Percentiles rank a stretch among this genome's conserved stretches.
phyloP scores from a whole-genome alignment of 2,113 vertebrate genomes.

The Bambusicola thoracicus region DNA sequence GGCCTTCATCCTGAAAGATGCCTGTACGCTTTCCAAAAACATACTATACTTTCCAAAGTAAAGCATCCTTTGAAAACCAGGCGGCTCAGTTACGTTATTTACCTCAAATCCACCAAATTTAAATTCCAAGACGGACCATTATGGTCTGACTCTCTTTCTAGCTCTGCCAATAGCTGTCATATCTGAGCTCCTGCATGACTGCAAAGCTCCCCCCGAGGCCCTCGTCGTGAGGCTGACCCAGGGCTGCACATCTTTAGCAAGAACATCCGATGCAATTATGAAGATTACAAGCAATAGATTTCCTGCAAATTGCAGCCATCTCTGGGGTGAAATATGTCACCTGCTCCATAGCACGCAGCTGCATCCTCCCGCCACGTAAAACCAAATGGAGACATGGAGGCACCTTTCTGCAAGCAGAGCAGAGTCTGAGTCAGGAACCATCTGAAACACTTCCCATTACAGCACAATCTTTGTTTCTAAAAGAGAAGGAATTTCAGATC shows the following conservation, averaged over 20 bases:
- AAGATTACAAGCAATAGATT: not conserved
- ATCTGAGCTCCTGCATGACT: not conserved
- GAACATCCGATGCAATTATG: not conserved
- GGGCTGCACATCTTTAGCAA: not conserved
- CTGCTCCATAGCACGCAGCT: not conserved
- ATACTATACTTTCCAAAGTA: not conserved
- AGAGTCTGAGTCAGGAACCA: not conserved
- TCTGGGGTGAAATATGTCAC: not conserved
- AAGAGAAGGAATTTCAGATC: not conserved
- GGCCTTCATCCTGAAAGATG: conserved; percentile 35
- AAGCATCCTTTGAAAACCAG: conserved; percentile 36
- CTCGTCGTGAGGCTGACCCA: not conserved
- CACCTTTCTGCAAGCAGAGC: not conserved
- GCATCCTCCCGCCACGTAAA: fast-evolving
- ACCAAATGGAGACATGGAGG: not conserved
- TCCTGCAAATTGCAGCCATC: not conserved
- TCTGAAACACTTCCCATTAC: not conserved
- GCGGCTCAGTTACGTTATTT: conserved; percentile 14
- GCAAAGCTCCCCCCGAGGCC: fast-evolving
- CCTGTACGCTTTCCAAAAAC: conserved; percentile 46
- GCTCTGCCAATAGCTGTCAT: not conserved
- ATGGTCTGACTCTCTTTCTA: not conserved
- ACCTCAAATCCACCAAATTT: not conserved
- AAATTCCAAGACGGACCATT: not conserved
- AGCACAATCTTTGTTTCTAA: fast-evolving